Conservation (phyloP, 2,113 vertebrate genomes). For the Zonotrichia leucophrys region DNA sequence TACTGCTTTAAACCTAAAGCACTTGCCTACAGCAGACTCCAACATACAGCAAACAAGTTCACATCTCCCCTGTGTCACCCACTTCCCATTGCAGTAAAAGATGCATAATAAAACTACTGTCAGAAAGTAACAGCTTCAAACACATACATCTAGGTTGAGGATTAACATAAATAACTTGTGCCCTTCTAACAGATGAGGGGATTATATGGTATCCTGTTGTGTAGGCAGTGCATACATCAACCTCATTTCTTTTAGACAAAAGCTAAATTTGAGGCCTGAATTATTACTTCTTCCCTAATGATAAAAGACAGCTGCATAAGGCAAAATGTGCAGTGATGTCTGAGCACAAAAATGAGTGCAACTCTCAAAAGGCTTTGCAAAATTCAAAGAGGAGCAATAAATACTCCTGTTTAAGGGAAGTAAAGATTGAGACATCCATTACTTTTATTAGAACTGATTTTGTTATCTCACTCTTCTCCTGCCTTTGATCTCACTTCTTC, state of each 20-base stretch:
- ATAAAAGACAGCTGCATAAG: not conserved
- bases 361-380: not conserved
- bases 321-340: not conserved
- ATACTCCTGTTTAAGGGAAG: not conserved
- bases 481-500: not conserved
- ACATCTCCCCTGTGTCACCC: not conserved
- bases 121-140: not conserved
- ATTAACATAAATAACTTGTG: slow-evolving; percentile 37
- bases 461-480: not conserved
- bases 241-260: slow-evolving; percentile 20
- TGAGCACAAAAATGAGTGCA: slow-evolving; percentile 3
- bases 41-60: not conserved
- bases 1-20: not conserved
- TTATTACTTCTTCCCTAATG: not conserved
- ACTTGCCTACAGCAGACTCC: not conserved
- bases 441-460: slow-evolving; percentile 6
- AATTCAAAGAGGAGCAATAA: slow-evolving; percentile 10
- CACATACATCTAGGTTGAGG: slow-evolving; percentile 11
- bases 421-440: slow-evolving; percentile 5
- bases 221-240: slow-evolving; percentile 28
- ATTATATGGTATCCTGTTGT: slow-evolving; percentile 28
- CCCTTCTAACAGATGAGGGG: slow-evolving; percentile 21
- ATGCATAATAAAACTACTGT: not conserved
- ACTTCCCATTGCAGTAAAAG: not conserved
- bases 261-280: slow-evolving; percentile 5